phyloP scores from a whole-genome alignment of 2,888 invertebrate species.

The Drosophila vallismaia region DNA sequence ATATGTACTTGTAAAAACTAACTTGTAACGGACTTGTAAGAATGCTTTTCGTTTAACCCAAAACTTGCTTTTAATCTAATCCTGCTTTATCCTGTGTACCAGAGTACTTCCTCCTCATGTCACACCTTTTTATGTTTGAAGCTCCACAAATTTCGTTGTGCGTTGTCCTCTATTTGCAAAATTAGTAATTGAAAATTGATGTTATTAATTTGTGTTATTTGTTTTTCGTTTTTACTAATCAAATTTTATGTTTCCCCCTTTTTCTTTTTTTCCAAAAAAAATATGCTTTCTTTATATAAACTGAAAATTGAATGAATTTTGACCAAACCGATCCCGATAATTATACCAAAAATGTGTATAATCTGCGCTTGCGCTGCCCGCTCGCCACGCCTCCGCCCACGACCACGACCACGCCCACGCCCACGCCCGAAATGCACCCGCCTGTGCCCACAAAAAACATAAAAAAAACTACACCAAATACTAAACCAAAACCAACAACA shows the following conservation, averaged over 20 bases:
- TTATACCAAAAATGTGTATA: slow-evolving; percentile 28
- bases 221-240: slow-evolving; percentile 73
- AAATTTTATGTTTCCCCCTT: slow-evolving; percentile 68
- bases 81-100: slow-evolving; percentile 4
- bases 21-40: neutral
- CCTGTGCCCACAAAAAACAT: slow-evolving; percentile 55
- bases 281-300: slow-evolving; percentile 43
- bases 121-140: slow-evolving; percentile 37
- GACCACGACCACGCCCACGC: slow-evolving; percentile 66
- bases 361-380: slow-evolving; percentile 60
- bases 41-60: slow-evolving; percentile 13
- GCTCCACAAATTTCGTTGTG: slow-evolving; percentile 25
- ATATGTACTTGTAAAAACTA: neutral
- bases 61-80: neutral
- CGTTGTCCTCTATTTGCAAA: slow-evolving; percentile 36
- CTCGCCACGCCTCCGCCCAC: slow-evolving; percentile 54
- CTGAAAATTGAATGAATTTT: slow-evolving; percentile 34
- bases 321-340: slow-evolving; percentile 85
- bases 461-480: slow-evolving; percentile 38
- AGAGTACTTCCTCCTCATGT: slow-evolving; percentile 14
- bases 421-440: slow-evolving; percentile 65
- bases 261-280: slow-evolving; percentile 58
- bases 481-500: slow-evolving; percentile 42
- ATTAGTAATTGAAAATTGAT: slow-evolving; percentile 46
- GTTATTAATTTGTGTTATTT: slow-evolving; percentile 54